Conservation (phyloP, 2,888 invertebrate genomes). For the Euclidia mi region DNA sequence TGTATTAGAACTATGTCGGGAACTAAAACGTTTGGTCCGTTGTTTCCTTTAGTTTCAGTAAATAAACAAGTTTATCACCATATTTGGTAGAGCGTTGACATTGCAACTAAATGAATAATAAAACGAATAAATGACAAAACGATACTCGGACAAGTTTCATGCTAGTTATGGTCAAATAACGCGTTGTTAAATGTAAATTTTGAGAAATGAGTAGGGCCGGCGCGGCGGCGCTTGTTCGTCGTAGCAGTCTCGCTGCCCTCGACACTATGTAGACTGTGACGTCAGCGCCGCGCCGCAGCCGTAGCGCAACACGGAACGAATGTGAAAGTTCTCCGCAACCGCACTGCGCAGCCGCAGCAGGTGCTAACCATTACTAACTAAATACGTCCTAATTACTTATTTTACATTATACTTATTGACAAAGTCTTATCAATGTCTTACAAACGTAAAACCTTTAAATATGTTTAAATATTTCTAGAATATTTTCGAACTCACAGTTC, state of each 20-base stretch:
- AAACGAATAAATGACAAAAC: neutral
- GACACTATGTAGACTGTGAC: slow-evolving; percentile 69
- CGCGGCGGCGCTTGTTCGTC: slow-evolving; percentile 18
- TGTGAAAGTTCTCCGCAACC: slow-evolving; percentile 86
- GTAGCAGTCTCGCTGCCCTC: slow-evolving; percentile 56
- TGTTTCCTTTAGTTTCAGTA: too few relatives aligned
- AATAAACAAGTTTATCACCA: too few relatives aligned
- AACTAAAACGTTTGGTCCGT: too few relatives aligned
- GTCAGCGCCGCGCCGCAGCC: slow-evolving; percentile 75
- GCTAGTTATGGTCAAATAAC: slow-evolving; percentile 16
- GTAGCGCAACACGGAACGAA: slow-evolving; percentile 83
- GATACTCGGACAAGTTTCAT: neutral
- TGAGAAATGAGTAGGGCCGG: slow-evolving; percentile 44
- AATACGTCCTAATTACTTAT: slow-evolving; percentile 54
- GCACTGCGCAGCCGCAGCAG: slow-evolving; percentile 75
- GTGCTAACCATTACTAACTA: slow-evolving; percentile 76
- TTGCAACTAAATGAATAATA: neutral
- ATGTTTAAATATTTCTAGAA: too few relatives aligned
- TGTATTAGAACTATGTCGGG: neutral
- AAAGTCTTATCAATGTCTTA: slow-evolving; percentile 14
- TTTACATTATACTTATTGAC: slow-evolving; percentile 45
- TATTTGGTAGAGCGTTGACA: neutral
- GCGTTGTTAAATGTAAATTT: slow-evolving; percentile 34
- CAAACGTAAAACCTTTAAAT: too few relatives aligned
- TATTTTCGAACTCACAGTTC: slow-evolving; percentile 8